Evolutionary conservation across 2,888 invertebrate genomes (phyloP), one percentile per base, ranked within the genome.

Genomic region (Zelleria hepariella): DNA sequence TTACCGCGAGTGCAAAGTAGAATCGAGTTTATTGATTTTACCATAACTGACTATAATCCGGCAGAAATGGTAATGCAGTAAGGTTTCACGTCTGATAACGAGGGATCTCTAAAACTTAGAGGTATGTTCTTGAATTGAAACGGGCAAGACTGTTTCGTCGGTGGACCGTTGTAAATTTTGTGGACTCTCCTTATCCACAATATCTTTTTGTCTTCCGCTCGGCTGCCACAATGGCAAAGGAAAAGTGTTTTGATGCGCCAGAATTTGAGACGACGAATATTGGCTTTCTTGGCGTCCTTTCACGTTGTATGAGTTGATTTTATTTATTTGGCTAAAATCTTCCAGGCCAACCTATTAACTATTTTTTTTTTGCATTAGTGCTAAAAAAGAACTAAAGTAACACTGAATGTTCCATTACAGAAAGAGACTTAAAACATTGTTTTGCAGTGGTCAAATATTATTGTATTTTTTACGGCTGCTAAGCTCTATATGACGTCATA

Each of bases 121-220:
- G 49, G 18, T 49, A 7, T 49, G 23, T 53, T 15, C 53, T 21
- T 51, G 20, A 51, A 51, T 23, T 20, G 51, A 49, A 49, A 18
- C 49, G 20, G 49, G 49, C 20, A n/a, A 18, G 49, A 51, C 51
- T 7, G 21, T 32, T 32, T 21, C 32, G 32, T 20, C 27, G 32
- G 55, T 27, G n/a, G 26, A 26, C 55, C 32, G 55, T 53, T 58
- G 58, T 62, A 62, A 62, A 62, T 62, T 55, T 55, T 32, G 32
- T 32, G 55, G 55, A 32, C 55, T 27, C 32, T 32, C 32, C 59
- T 54, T 59, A 48, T 15, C 25, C 47, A 47, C 55, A 56, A 56
- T 55, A 49, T 48, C 59, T 59, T 49, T 48, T 23, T 27, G 51
- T 42, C 48, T 59, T 42, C 53, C 32, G 23, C 58, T 23, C 32